Conservation (phyloP, 2,797 vertebrate genomes). For the Margarornis squamiger region DNA sequence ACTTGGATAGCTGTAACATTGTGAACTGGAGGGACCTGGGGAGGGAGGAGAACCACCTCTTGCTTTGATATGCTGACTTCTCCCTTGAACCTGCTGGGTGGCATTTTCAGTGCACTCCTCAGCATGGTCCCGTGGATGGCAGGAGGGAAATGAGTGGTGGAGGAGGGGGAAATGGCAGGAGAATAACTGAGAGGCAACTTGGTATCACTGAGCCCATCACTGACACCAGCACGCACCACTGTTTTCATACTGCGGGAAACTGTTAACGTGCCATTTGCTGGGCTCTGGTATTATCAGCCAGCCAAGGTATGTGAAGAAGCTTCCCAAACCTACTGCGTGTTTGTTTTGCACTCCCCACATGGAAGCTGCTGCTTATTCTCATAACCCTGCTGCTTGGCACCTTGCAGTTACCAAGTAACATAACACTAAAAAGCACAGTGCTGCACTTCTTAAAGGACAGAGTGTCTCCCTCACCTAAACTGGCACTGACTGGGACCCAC, state of each 20-base stretch:
- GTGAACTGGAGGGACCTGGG: background rate
- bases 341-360: background rate
- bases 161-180: background rate
- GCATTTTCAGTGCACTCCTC: background rate
- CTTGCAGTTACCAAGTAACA: background rate
- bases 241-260: background rate
- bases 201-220: background rate
- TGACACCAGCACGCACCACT: background rate
- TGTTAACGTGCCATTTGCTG: background rate
- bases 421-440: background rate
- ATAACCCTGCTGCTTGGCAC: background rate
- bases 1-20: background rate
- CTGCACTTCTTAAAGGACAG: background rate
- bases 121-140: rapidly evolving
- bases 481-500: background rate
- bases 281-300: background rate
- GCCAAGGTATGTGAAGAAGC: background rate
- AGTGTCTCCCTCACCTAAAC: background rate
- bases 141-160: background rate
- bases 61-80: constrained; percentile 25
- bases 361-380: constrained; percentile 1
- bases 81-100: constrained; percentile 34
- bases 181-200: background rate
- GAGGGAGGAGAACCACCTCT: background rate
- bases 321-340: background rate